phyloP scores from a whole-genome alignment of 2,797 vertebrate genomes.

The Hippocampus kuda region DNA sequence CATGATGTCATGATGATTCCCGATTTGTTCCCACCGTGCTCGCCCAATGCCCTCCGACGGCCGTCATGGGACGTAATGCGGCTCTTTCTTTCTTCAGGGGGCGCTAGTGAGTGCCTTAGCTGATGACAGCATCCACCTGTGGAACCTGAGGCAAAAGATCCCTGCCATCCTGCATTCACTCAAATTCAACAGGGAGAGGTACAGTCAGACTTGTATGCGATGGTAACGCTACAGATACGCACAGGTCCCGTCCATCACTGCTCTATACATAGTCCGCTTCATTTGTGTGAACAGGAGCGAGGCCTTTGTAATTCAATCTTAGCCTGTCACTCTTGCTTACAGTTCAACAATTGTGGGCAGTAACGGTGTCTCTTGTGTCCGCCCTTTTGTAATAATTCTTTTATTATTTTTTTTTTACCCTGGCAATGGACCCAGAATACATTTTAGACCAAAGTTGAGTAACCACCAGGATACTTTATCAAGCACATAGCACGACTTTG shows the following conservation, averaged over 20 bases:
- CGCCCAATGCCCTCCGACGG: background rate
- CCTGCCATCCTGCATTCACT: constrained; percentile 96
- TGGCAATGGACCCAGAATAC: no score
- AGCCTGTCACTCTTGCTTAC: background rate
- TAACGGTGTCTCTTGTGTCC: no score
- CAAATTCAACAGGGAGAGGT: constrained; percentile 95
- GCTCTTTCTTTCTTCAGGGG: constrained; percentile 67
- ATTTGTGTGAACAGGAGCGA: background rate
- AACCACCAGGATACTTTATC: no score
- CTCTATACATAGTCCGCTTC: background rate
- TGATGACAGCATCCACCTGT: constrained; percentile 95
- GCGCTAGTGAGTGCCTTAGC: constrained; percentile 98
- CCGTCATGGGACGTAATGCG: background rate
- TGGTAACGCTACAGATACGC: background rate
- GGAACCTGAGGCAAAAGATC: constrained; percentile 97
- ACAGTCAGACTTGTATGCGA: background rate
- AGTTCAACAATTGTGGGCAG: background rate
- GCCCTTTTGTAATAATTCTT: no score
- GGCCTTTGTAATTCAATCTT: background rate
- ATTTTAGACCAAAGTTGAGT: no score
- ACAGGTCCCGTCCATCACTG: background rate
- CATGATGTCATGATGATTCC: no score
- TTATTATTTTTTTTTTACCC: no score
- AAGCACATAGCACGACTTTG: no score
- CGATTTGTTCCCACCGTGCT: constrained; percentile 2